phyloP scores from a whole-genome alignment of 2,888 invertebrate genomes.

The Pachliopta kotzebuea region DNA sequence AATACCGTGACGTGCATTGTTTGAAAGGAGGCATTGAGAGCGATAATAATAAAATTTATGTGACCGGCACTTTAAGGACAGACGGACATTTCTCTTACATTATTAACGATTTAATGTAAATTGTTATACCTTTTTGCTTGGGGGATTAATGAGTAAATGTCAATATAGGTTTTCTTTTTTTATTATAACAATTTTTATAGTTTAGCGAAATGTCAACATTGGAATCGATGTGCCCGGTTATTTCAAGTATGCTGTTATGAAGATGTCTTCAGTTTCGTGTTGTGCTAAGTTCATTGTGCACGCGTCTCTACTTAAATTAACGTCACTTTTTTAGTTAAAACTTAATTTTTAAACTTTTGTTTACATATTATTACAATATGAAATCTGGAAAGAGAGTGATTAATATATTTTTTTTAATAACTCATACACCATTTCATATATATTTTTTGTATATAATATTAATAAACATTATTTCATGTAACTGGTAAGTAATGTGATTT shows the following conservation, averaged over 20 bases:
- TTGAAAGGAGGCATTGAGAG: conserved; percentile 4
- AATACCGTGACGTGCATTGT: conserved; percentile 4
- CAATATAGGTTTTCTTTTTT: conserved; percentile 33
- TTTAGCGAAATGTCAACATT: conserved; percentile 39
- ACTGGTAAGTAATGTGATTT: no score
- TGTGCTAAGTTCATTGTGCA: conserved; percentile 27
- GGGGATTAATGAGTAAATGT: conserved; percentile 39
- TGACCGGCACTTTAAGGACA: conserved; percentile 7
- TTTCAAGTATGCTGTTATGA: conserved; percentile 9
- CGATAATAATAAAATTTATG: conserved; percentile 14
- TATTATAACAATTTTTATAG: conserved; percentile 36
- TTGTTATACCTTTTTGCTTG: conserved; percentile 17
- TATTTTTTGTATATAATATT: no score
- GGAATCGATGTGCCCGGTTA: conserved; percentile 20
- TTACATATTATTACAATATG: no score
- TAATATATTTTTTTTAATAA: no score
- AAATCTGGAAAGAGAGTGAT: no score
- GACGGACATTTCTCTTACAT: conserved; percentile 7
- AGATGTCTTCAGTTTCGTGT: conserved; percentile 15
- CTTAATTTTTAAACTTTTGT: no score
- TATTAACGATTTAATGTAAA: conserved; percentile 24
- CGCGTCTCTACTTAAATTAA: conserved; percentile 7
- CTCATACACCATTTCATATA: no score
- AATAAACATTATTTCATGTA: no score
- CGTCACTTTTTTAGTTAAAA: no score